Percentiles rank a stretch among this genome's conserved stretches.
Conservation (phyloP, 1,140 invertebrate genomes). For the Mercenaria mercenaria region DNA sequence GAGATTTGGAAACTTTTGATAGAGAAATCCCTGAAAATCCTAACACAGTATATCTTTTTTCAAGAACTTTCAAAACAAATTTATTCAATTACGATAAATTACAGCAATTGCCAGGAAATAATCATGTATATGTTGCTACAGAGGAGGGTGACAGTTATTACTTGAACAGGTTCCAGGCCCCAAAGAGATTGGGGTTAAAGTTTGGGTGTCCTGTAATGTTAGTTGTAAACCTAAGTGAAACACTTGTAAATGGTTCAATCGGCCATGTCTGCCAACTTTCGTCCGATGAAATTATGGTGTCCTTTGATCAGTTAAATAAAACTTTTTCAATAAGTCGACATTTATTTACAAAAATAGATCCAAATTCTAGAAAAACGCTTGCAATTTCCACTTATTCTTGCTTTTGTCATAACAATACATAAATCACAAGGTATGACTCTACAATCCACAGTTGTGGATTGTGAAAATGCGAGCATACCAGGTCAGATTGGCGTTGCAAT, state of each 20-base stretch:
- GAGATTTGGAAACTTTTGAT: too few relatives aligned
- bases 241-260: too few relatives aligned
- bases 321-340: not conserved
- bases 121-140: too few relatives aligned
- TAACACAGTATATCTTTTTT: not conserved
- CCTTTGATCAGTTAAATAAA: not conserved
- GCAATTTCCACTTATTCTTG: not conserved
- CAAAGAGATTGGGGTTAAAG: too few relatives aligned
- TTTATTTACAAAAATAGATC: slow-evolving; percentile 2
- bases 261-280: too few relatives aligned
- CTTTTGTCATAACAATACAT: slow-evolving; percentile 2
- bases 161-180: too few relatives aligned
- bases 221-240: too few relatives aligned
- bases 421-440: slow-evolving; percentile 25
- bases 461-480: slow-evolving; percentile 20
- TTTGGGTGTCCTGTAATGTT: too few relatives aligned
- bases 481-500: slow-evolving; percentile 4
- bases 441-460: not conserved
- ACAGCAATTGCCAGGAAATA: not conserved
- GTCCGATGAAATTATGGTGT: too few relatives aligned
- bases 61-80: not conserved
- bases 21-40: not conserved
- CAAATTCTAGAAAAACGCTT: not conserved
- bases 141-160: too few relatives aligned
- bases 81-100: not conserved